phyloP scores from a whole-genome alignment of 2,888 invertebrate species.

The Latheticus oryzae region DNA sequence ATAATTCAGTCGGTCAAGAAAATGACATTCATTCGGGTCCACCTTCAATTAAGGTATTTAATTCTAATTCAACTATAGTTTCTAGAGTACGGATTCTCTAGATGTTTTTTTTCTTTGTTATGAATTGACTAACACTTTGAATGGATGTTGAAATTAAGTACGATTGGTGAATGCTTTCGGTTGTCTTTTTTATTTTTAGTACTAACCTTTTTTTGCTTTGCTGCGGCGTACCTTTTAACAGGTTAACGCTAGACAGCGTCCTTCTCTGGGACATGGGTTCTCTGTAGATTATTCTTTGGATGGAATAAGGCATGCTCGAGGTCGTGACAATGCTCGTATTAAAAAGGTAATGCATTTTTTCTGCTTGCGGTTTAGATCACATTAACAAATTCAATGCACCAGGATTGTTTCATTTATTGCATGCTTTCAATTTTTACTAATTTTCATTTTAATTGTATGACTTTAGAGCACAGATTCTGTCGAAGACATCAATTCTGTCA shows the following conservation, averaged over 20 bases:
- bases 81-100: constrained; percentile 27
- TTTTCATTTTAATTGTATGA: background rate
- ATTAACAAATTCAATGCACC: constrained; percentile 18
- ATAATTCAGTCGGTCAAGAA: constrained; percentile 82
- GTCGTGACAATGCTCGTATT: constrained; percentile 63
- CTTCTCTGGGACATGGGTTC: constrained; percentile 65
- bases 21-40: constrained; percentile 82
- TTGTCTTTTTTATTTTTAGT: constrained; percentile 38
- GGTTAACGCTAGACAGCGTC: constrained; percentile 66
- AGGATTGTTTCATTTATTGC: constrained; percentile 21
- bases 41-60: constrained; percentile 84
- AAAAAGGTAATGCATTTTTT: constrained; percentile 62
- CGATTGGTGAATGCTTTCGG: constrained; percentile 32
- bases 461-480: constrained; percentile 87
- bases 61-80: constrained; percentile 8
- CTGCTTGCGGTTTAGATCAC: constrained; percentile 30
- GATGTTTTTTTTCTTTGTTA: constrained; percentile 19
- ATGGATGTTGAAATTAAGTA: constrained; percentile 27
- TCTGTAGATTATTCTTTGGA: constrained; percentile 67
- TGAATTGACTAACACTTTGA: constrained; percentile 19
- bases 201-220: constrained; percentile 63
- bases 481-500: constrained; percentile 81
- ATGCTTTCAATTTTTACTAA: constrained; percentile 14
- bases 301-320: constrained; percentile 66
- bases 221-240: constrained; percentile 62